A percentile compares a stretch with the other conserved stretches of the same genome.
phyloP scores from a whole-genome alignment of 2,888 invertebrate species.

The Tinea semifulvella region DNA sequence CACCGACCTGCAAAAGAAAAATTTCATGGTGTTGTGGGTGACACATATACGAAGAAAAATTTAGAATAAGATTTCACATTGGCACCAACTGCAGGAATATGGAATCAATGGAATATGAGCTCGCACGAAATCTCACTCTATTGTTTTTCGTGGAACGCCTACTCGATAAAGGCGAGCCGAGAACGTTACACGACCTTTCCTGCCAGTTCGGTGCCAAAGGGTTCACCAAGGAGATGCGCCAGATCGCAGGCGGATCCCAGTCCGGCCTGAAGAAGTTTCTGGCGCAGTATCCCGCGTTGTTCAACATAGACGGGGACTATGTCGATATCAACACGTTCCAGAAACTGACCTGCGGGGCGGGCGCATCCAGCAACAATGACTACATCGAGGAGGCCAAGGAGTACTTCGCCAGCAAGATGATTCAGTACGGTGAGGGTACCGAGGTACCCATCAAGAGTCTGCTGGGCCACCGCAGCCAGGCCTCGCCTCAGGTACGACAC shows the following conservation, averaged over 20 bases:
- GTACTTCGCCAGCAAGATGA: conserved; percentile 94
- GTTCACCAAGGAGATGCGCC: conserved; percentile 98
- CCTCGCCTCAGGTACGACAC: conserved; percentile 95
- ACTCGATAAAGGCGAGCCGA: conserved; percentile 94
- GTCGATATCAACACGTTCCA: conserved; percentile 86
- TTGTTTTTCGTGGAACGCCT: conserved; percentile 98
- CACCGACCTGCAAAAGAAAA: conserved; percentile 38
- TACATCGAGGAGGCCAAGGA: conserved; percentile 97
- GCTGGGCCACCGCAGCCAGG: conserved; percentile 95
- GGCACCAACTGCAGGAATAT: conserved; percentile 71
- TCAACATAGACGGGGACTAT: conserved; percentile 93
- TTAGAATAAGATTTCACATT: conserved; percentile 60
- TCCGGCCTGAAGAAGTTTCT: conserved; percentile 97
- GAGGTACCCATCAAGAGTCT: conserved; percentile 97
- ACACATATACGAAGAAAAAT: conserved; percentile 63
- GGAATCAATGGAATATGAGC: conserved; percentile 95
- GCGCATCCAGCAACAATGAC: conserved; percentile 77
- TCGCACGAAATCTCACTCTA: conserved; percentile 93
- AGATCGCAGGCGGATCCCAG: conserved; percentile 94
- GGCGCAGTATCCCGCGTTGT: conserved; percentile 94
- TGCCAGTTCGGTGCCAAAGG: conserved; percentile 99
- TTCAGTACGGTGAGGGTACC: conserved; percentile 94
- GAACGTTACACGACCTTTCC: conserved; percentile 96
- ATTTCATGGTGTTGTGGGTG: conserved; percentile 67
- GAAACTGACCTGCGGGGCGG: conserved; percentile 65